phyloP scores from a whole-genome alignment of 2,113 vertebrate genomes.

The Grallaria varia region DNA sequence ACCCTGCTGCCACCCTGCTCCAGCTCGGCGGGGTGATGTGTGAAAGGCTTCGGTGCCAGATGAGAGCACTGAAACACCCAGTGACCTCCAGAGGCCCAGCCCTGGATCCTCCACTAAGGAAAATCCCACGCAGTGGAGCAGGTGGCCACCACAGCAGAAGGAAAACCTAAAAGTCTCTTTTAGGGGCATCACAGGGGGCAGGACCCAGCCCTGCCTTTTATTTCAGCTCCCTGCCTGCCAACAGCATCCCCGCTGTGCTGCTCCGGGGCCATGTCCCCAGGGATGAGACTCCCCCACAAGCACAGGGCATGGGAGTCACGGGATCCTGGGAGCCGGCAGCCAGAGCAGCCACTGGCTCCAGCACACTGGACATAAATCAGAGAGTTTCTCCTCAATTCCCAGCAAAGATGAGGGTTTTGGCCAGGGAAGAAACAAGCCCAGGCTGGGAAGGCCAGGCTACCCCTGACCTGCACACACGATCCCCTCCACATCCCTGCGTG shows the following conservation, averaged over 20 bases:
- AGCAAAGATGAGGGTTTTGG: rapidly evolving
- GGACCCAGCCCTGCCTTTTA: neutral
- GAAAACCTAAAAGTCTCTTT: neutral
- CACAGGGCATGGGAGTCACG: neutral
- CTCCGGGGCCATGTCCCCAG: neutral
- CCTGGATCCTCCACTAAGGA: neutral
- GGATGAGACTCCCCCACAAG: neutral
- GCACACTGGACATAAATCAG: neutral
- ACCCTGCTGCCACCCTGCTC: neutral
- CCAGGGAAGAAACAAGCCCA: neutral
- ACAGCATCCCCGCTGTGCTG: neutral
- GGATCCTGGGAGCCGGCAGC: neutral
- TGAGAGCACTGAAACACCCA: neutral
- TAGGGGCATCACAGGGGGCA: neutral
- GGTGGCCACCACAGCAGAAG: rapidly evolving
- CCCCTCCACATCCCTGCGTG: neutral
- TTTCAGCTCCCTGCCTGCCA: neutral
- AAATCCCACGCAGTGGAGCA: neutral
- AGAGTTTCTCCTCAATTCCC: neutral
- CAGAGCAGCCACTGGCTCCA: rapidly evolving
- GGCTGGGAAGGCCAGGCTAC: neutral
- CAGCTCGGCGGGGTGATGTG: rapidly evolving
- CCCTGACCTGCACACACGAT: rapidly evolving
- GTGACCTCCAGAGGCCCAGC: neutral
- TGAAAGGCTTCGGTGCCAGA: neutral